Percentiles rank a stretch among this genome's conserved stretches.
Evolutionary conservation across 2,797 vertebrate species (phyloP).

Genomic region (Pterois miles): DNA sequence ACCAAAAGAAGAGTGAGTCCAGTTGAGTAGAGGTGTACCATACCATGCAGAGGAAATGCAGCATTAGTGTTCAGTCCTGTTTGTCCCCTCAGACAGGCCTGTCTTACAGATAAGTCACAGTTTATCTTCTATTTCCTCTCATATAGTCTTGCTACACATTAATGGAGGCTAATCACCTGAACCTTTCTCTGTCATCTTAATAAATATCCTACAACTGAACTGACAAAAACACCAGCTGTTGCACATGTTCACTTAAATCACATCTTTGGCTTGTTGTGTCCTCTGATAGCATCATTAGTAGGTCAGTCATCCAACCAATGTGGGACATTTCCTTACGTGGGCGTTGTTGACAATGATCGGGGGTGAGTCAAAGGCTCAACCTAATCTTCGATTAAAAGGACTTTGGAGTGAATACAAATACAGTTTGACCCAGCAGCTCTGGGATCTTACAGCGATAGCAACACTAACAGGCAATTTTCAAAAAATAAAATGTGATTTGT

Average conservation of each 20-base stretch:
- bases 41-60: too few relatives aligned
- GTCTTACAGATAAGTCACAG: too few relatives aligned
- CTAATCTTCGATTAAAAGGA: slow-evolving; percentile 30
- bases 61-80: too few relatives aligned
- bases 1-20: neutral
- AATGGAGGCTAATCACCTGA: neutral
- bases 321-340: slow-evolving; percentile 22
- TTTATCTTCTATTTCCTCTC: neutral
- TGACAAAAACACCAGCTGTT: neutral
- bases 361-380: neutral
- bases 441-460: neutral
- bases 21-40: too few relatives aligned
- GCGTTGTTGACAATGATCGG: neutral
- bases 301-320: slow-evolving; percentile 31
- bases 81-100: too few relatives aligned
- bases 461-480: too few relatives aligned
- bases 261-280: neutral
- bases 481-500: neutral
- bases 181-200: neutral
- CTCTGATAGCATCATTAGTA: neutral
- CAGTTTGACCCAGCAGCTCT: slow-evolving; percentile 14
- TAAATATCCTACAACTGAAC: neutral
- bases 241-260: neutral
- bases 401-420: slow-evolving; percentile 11
- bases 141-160: neutral